Evolutionary conservation across 2,113 vertebrate genomes (phyloP).

Genomic region (Phylloscopus whistleri): DNA sequence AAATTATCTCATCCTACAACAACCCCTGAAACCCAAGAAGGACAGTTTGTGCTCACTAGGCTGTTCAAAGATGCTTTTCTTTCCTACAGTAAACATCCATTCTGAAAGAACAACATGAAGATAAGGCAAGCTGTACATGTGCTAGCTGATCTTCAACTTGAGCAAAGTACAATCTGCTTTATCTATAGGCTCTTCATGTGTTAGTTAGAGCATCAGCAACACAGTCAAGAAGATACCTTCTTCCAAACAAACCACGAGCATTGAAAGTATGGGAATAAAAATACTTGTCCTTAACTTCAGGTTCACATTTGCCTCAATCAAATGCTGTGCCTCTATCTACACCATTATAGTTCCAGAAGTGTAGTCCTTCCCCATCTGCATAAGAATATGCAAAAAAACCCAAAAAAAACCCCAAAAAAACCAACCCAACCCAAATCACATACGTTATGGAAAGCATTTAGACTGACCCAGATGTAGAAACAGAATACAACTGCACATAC

Average conservation of each 20-base stretch:
- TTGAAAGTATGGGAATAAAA: not conserved
- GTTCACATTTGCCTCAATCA: not conserved
- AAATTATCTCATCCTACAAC: not conserved
- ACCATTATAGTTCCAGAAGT: not conserved
- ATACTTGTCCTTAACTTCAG: not conserved
- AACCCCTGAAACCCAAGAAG: not conserved
- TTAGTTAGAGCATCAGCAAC: not conserved
- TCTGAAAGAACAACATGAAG: not conserved
- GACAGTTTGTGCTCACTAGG: not conserved
- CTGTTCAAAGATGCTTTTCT: not conserved
- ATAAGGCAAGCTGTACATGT: not conserved
- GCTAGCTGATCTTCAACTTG: conserved; percentile 1
- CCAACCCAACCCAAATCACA: not conserved
- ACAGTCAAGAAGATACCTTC: not conserved
- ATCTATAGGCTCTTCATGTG: not conserved
- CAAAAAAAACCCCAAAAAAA: not conserved
- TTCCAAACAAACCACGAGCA: not conserved
- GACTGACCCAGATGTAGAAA: not conserved
- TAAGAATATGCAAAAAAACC: not conserved
- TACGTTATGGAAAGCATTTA: not conserved
- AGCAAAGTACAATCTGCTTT: not conserved
- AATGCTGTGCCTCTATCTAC: not conserved
- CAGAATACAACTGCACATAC: not conserved
- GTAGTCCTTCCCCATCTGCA: not conserved
- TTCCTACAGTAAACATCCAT: not conserved